Conservation (phyloP, 1,140 invertebrate genomes). For the Nephila pilipes region DNA sequence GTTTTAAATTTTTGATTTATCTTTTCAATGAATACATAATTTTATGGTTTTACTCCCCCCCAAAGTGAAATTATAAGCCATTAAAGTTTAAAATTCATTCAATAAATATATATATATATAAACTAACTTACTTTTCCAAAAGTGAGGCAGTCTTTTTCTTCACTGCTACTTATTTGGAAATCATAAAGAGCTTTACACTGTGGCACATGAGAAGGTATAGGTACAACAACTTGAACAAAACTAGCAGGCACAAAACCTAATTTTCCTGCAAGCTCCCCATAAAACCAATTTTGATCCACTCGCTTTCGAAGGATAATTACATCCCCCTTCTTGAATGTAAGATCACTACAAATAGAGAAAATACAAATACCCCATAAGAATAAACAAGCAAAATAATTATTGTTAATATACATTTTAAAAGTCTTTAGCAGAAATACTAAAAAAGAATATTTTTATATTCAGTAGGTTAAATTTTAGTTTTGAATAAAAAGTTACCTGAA, state of each 20-base stretch:
- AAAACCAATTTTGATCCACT: slow-evolving; percentile 95
- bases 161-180: slow-evolving; percentile 92
- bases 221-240: slow-evolving; percentile 88
- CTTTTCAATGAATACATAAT: too few species aligned
- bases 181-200: slow-evolving; percentile 96
- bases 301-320: slow-evolving; percentile 90
- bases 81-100: too few species aligned
- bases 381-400: background rate
- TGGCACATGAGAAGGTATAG: slow-evolving; percentile 84
- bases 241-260: slow-evolving; percentile 93
- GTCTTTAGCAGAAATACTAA: too few species aligned
- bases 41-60: too few species aligned
- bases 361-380: background rate
- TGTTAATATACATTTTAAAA: too few species aligned
- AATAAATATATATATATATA: too few species aligned
- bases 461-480: too few species aligned
- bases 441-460: too few species aligned
- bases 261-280: slow-evolving; percentile 90
- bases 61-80: too few species aligned
- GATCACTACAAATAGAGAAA: slow-evolving; percentile 85
- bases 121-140: slow-evolving; percentile 90
- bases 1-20: too few species aligned
- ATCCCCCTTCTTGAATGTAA: slow-evolving; percentile 95
- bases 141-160: slow-evolving; percentile 93
- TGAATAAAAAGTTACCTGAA: too few species aligned